phyloP scores from a whole-genome alignment of 2,888 invertebrate genomes.

The Drosophila falleni region DNA sequence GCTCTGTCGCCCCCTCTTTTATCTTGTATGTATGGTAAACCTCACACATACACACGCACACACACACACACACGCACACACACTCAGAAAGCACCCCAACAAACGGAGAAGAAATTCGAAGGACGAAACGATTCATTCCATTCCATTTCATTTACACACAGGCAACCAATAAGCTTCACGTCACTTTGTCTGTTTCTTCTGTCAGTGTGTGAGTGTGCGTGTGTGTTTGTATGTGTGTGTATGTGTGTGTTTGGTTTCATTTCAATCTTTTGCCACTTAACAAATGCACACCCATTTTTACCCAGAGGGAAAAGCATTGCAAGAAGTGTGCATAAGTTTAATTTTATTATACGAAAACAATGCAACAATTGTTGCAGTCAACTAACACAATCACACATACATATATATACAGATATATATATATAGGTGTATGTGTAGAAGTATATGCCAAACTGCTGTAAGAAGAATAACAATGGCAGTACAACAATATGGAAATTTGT shows the following conservation, averaged over 20 bases:
- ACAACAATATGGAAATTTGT: constrained; percentile 69
- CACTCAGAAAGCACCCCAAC: not conserved
- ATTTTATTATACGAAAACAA: constrained; percentile 79
- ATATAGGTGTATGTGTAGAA: constrained; percentile 6
- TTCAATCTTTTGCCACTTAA: constrained; percentile 80
- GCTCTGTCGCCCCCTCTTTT: constrained; percentile 67
- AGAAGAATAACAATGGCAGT: constrained; percentile 47
- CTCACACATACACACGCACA: constrained; percentile 40
- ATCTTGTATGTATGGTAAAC: constrained; percentile 63
- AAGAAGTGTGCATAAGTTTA: constrained; percentile 72
- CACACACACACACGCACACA: constrained; percentile 12
- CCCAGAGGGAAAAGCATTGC: constrained; percentile 34
- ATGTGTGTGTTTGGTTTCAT: constrained; percentile 62
- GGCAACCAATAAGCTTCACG: constrained; percentile 72
- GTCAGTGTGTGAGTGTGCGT: constrained; percentile 13
- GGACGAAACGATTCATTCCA: constrained; percentile 70
- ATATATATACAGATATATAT: not conserved
- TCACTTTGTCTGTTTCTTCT: constrained; percentile 40
- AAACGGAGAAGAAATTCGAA: constrained; percentile 31
- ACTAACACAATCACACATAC: constrained; percentile 28
- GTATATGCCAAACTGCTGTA: constrained; percentile 32
- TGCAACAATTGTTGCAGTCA: constrained; percentile 68
- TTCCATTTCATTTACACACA: constrained; percentile 74
- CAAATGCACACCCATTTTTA: constrained; percentile 72
- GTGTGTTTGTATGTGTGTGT: constrained; percentile 5